Conservation (phyloP, 2,797 vertebrate genomes). For the Perdix hodgsoniae region DNA sequence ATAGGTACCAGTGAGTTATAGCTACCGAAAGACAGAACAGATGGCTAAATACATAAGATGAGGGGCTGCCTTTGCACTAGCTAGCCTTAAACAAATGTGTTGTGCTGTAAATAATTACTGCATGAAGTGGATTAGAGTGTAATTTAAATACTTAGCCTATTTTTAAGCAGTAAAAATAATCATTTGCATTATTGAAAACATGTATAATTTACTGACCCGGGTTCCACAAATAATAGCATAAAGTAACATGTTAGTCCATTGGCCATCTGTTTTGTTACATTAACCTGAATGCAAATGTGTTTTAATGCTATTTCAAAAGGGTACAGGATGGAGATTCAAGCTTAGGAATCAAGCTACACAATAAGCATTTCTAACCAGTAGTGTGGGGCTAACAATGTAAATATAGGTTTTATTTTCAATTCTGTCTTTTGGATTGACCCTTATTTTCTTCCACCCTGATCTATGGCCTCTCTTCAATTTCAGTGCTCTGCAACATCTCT, state of each 20-base stretch:
- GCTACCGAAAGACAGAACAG: constrained; percentile 21
- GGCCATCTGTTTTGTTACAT: constrained; percentile 58
- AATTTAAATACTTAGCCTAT: constrained; percentile 48
- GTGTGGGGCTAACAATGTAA: background rate
- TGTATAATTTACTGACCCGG: constrained; percentile 39
- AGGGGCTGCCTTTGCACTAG: constrained; percentile 36
- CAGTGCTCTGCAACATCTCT: background rate
- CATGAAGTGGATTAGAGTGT: constrained; percentile 14
- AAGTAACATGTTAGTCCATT: background rate
- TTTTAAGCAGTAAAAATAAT: constrained; percentile 60
- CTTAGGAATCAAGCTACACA: background rate
- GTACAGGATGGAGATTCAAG: background rate
- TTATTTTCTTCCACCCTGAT: background rate
- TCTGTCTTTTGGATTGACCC: background rate
- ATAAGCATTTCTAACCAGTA: background rate
- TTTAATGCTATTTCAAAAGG: constrained; percentile 21
- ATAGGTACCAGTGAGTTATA: background rate
- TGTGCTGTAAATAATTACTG: constrained; percentile 64
- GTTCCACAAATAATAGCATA: constrained; percentile 29
- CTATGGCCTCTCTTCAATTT: background rate
- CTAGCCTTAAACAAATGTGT: constrained; percentile 41
- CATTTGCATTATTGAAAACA: constrained; percentile 50
- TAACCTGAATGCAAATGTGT: constrained; percentile 34
- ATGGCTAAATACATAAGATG: constrained; percentile 30
- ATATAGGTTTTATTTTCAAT: background rate